Conservation (phyloP, 2,888 invertebrate genomes). For the Craniophora ligustri region DNA sequence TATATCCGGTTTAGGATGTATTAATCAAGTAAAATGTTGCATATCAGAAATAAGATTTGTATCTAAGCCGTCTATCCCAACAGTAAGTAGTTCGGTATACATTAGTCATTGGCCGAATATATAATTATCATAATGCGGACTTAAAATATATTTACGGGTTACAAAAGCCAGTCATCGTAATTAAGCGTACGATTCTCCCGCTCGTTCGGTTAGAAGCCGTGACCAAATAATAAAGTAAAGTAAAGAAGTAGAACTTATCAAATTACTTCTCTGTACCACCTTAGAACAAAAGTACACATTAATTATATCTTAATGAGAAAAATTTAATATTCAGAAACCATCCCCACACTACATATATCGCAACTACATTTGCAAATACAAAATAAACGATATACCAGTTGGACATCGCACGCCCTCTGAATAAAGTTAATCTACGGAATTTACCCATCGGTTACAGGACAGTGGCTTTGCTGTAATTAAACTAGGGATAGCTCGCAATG, state of each 20-base stretch:
- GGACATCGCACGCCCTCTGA: background rate
- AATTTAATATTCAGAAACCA: too few species aligned
- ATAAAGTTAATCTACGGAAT: conserved; percentile 34
- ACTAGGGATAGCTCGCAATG: conserved; percentile 34
- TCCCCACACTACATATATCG: background rate
- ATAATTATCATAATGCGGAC: conserved; percentile 82
- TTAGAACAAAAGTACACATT: too few species aligned
- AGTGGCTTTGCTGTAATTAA: conserved; percentile 49
- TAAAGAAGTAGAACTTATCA: background rate
- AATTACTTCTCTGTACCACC: background rate
- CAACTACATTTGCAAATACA: background rate
- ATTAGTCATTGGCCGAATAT: conserved; percentile 69
- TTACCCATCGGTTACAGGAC: conserved; percentile 25
- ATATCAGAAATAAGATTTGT: conserved; percentile 44
- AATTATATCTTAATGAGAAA: too few species aligned
- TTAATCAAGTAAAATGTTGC: conserved; percentile 27
- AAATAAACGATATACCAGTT: background rate
- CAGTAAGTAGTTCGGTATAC: conserved; percentile 58
- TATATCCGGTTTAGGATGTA: conserved; percentile 8
- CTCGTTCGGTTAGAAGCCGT: conserved; percentile 65
- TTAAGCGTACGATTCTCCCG: conserved; percentile 81
- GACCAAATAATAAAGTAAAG: conserved; percentile 53
- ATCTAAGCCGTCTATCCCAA: conserved; percentile 53
- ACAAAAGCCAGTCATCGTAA: conserved; percentile 79
- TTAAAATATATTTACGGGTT: conserved; percentile 75